Conservation (phyloP, 1,140 invertebrate genomes). For the Polyergus mexicanus region DNA sequence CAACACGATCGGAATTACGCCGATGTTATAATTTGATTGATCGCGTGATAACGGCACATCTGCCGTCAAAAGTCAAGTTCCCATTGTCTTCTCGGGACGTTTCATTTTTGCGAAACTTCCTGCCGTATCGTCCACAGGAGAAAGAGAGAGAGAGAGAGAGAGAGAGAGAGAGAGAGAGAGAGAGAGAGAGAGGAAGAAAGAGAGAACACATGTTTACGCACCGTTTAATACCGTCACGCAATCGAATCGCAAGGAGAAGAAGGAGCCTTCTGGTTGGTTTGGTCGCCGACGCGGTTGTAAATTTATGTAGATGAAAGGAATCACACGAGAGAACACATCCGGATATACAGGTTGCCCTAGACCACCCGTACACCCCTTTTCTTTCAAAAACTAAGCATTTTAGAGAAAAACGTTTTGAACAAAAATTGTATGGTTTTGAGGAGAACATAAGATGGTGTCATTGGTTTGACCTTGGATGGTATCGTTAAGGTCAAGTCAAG, state of each 20-base stretch:
- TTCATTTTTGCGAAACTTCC: constrained; percentile 51
- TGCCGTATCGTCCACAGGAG: neutral
- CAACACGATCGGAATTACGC: neutral
- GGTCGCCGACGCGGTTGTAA: constrained; percentile 22
- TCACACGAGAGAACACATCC: constrained; percentile 9
- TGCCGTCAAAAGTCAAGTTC: constrained; percentile 12
- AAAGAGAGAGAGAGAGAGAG: neutral
- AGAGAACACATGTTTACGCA: constrained; percentile 6
- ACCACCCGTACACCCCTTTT: no score
- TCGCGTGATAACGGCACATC: neutral
- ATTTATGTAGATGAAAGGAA: constrained; percentile 34
- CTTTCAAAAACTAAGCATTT: no score
- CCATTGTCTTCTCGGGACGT: constrained; percentile 21
- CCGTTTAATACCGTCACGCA: constrained; percentile 22
- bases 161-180: neutral
- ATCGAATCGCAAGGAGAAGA: constrained; percentile 23
- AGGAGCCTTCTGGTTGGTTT: constrained; percentile 19
- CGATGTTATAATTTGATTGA: constrained; percentile 2
- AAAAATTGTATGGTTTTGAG: no score
- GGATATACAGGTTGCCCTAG: no score
- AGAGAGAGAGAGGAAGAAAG: neutral
- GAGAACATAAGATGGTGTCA: no score
- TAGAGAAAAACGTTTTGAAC: no score
- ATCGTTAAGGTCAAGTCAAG: no score
- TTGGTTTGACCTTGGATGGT: no score